phyloP scores from a whole-genome alignment of 2,797 vertebrate species.

The Synanceia verrucosa region DNA sequence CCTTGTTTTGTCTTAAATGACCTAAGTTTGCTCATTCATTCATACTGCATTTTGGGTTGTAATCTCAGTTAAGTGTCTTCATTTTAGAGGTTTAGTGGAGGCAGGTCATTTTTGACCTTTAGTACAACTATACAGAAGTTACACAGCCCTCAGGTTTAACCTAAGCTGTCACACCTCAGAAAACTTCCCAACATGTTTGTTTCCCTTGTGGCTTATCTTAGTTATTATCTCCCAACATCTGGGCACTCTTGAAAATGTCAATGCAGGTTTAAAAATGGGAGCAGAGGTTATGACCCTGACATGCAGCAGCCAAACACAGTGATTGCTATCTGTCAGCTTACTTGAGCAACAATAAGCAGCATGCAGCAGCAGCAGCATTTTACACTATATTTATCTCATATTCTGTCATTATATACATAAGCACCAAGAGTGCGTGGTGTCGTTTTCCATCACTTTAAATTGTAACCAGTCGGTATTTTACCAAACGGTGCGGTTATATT shows the following conservation, averaged over 20 bases:
- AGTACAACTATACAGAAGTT: too few relatives aligned
- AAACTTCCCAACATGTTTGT: background rate
- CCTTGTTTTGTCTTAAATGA: background rate
- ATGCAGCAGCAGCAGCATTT: too few relatives aligned
- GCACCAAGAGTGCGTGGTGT: too few relatives aligned
- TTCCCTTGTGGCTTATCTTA: background rate
- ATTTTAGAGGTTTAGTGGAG: too few relatives aligned
- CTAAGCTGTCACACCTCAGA: background rate
- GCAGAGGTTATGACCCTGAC: slow-evolving; percentile 39
- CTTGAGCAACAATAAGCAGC: background rate
- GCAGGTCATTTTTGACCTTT: too few relatives aligned
- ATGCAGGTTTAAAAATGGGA: background rate
- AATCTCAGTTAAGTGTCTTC: too few relatives aligned
- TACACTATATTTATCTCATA: too few relatives aligned
- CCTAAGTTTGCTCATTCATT: too few relatives aligned
- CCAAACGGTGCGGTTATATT: background rate
- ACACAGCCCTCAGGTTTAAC: background rate
- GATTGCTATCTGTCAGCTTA: background rate
- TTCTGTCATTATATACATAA: too few relatives aligned
- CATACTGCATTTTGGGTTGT: too few relatives aligned
- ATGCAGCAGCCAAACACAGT: slow-evolving; percentile 19
- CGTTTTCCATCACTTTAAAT: too few relatives aligned
- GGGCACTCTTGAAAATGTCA: slow-evolving; percentile 12
- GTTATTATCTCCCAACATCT: slow-evolving; percentile 23
- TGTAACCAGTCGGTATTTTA: background rate